Evolutionary conservation across 2,797 vertebrate genomes (phyloP).

Genomic region (Gallinago nigripennis): DNA sequence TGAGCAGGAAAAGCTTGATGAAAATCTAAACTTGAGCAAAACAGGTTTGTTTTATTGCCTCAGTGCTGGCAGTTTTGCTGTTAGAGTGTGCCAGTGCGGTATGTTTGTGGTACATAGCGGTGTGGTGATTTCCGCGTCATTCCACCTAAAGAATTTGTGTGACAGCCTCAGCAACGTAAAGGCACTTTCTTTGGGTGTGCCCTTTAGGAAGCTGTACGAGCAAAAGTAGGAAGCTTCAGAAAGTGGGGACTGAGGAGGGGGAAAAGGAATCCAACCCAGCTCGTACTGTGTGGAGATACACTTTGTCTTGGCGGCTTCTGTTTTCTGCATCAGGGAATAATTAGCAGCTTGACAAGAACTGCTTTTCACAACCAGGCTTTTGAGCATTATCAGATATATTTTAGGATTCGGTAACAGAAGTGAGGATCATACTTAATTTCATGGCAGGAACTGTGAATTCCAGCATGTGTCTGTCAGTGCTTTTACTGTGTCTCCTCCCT

Average conservation of each 20-base stretch:
- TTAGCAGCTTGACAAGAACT: slow-evolving; percentile 19
- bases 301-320: neutral
- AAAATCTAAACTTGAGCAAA: neutral
- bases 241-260: neutral
- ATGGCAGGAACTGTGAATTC: neutral
- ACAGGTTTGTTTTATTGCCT: neutral
- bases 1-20: neutral
- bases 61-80: neutral
- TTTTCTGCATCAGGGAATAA: neutral
- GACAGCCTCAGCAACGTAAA: neutral
- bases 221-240: neutral
- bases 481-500: neutral
- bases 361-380: slow-evolving; percentile 2
- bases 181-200: neutral
- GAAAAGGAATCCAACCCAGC: neutral
- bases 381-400: neutral
- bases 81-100: neutral
- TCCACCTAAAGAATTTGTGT: neutral
- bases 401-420: slow-evolving; percentile 6
- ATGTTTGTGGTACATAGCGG: neutral
- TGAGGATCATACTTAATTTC: neutral
- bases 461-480: neutral
- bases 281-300: neutral
- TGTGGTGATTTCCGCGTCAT: neutral
- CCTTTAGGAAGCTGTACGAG: neutral